Evolutionary conservation across 2,797 vertebrate genomes (phyloP).

Genomic region (Acridotheres tristis): DNA sequence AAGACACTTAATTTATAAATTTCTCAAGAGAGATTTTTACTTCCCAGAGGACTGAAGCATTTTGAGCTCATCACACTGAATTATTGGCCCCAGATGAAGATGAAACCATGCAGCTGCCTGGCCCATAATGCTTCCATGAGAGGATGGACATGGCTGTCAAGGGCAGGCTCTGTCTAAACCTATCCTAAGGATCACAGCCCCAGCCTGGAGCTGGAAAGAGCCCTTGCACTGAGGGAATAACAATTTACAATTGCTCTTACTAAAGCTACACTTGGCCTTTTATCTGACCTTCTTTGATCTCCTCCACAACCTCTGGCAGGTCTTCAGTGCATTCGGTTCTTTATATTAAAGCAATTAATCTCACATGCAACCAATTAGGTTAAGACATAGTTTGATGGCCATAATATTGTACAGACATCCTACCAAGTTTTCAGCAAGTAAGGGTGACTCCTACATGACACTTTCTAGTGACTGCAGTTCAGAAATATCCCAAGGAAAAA

Average conservation of each 20-base stretch:
- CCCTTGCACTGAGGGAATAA: neutral
- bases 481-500: conserved; percentile 45
- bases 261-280: conserved; percentile 11
- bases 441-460: conserved; percentile 42
- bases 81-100: neutral
- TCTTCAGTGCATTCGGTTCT: conserved; percentile 39
- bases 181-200: neutral
- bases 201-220: neutral
- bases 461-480: conserved; percentile 52
- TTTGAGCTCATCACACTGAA: conserved; percentile 1
- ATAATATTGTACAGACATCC: conserved; percentile 18
- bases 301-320: conserved; percentile 33
- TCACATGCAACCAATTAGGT: conserved; percentile 48
- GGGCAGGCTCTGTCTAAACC: neutral
- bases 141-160: neutral
- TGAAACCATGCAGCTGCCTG: neutral
- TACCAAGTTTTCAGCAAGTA: conserved; percentile 56
- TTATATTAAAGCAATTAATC: conserved; percentile 47
- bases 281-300: conserved; percentile 42
- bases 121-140: neutral
- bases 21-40: conserved; percentile 9
- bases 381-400: conserved; percentile 24
- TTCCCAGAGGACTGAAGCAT: neutral
- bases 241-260: neutral
- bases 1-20: neutral